phyloP scores from a whole-genome alignment of 2,888 invertebrate genomes.

The Danaus chrysippus region DNA sequence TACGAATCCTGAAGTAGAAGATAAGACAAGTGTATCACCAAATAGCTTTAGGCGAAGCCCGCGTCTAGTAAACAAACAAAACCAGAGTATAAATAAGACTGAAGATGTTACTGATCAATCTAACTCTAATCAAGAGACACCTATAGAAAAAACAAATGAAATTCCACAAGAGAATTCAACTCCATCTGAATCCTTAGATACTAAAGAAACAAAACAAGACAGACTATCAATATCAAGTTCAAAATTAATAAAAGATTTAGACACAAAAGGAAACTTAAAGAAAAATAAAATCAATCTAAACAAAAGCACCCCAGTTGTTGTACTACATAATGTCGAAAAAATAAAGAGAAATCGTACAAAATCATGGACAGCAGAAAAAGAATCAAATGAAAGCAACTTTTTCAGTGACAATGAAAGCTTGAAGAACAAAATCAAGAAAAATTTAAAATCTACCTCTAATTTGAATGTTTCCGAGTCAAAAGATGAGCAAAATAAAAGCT shows the following conservation, averaged over 20 bases:
- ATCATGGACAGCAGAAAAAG: slow-evolving; percentile 50
- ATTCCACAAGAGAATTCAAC: slow-evolving; percentile 1
- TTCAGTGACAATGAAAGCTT: slow-evolving; percentile 52
- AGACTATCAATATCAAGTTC: slow-evolving; percentile 40
- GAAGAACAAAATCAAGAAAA: slow-evolving; percentile 40
- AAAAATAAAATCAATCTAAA: slow-evolving; percentile 37
- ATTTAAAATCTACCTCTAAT: slow-evolving; percentile 17
- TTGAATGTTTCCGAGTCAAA: slow-evolving; percentile 28
- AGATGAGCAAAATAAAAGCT: slow-evolving; percentile 24
- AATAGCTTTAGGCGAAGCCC: slow-evolving; percentile 37
- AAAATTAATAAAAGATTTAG: slow-evolving; percentile 44
- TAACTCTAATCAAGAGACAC: slow-evolving; percentile 11
- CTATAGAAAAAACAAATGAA: slow-evolving; percentile 5
- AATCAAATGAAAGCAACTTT: slow-evolving; percentile 39
- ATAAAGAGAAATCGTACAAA: slow-evolving; percentile 55
- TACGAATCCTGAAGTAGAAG: slow-evolving; percentile 21
- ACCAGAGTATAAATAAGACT: slow-evolving; percentile 30
- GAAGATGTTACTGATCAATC: slow-evolving; percentile 29
- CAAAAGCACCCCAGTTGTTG: slow-evolving; percentile 49
- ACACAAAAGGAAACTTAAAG: slow-evolving; percentile 36
- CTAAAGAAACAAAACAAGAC: slow-evolving; percentile 5
- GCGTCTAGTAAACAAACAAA: slow-evolving; percentile 39
- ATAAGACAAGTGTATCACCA: slow-evolving; percentile 28
- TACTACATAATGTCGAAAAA: slow-evolving; percentile 35
- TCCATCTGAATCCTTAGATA: slow-evolving; percentile 1